Base-by-base conservation (phyloP, 1,140 invertebrate genomes). In the Zaprionus africanus region DNA sequence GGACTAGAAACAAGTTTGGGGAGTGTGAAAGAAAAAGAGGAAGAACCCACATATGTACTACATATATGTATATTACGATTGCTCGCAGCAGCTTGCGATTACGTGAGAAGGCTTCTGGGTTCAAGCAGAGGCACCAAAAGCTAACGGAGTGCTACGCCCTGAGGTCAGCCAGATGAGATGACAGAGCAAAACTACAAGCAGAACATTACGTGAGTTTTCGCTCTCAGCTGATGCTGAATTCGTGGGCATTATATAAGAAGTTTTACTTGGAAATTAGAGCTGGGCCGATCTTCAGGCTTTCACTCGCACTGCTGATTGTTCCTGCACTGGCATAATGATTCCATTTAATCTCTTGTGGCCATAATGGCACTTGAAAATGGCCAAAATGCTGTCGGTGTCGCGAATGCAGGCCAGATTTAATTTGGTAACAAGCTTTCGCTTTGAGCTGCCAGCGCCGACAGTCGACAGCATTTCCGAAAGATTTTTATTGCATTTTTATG, bases 401-500 rank as follows among this genome's bases (percentile, higher is more conserved):
- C 78, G 34, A 63, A 28, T 72, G 63, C 56, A 53, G 34, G 62
- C 34, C 63, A 81, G 72, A 90, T 84, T 84, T 90, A 79, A 82
- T 83, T 90, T 75, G 69, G 84, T 87, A 88, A 90, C 85, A 84
- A 90, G 84, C 85, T 88, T 88, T 88, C 84, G 70, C 84, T 86
- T 56, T 57, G 36, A 24, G 53, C 62, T 69, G 36, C 26, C 72
- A 59, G 70, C 46, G 76, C 36, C 83, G 79, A 72, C 76, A 76
- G 53, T 64, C 58, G 76, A 46, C 82, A 87, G 72, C 79, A 79
- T 79, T 86, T 79, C 61, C 61, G n/a, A 38, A 57, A 84, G 41
- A 65, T 61, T 88, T 85, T 88, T 84, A 88, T 88, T 88, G 84
- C 85, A 88, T 88, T 88, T 88, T 88, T 88, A 87, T 84, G 84